Evolutionary conservation across 2,797 vertebrate species (phyloP).

Genomic region (Scarus forsteni): DNA sequence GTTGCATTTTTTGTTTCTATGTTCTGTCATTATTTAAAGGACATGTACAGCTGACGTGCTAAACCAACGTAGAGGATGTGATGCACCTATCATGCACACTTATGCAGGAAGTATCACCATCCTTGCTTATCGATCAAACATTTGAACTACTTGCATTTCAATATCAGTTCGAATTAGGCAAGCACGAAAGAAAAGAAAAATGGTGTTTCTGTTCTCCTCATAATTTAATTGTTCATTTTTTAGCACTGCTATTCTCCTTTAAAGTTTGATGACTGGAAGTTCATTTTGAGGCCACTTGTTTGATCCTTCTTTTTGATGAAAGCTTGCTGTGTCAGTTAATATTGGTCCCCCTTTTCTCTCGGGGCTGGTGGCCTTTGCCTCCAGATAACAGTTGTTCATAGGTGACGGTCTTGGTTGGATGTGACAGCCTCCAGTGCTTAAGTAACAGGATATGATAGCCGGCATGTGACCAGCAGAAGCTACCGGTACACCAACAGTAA

Average conservation of each 20-base stretch:
- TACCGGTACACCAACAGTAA: not conserved
- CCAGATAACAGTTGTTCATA: not conserved
- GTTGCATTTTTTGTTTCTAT: too few relatives aligned
- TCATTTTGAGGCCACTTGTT: not conserved
- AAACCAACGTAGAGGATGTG: too few relatives aligned
- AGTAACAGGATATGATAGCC: slow-evolving; percentile 33
- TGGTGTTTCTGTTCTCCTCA: not conserved
- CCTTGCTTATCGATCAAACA: too few relatives aligned
- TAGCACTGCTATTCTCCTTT: not conserved
- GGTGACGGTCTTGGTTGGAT: not conserved
- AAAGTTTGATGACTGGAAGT: not conserved
- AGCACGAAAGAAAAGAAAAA: too few relatives aligned
- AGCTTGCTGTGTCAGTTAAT: not conserved
- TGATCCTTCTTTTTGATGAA: not conserved
- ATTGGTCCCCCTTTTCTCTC: not conserved
- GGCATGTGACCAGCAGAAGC: not conserved
- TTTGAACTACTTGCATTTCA: too few relatives aligned
- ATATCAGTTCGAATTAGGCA: too few relatives aligned
- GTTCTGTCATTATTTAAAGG: too few relatives aligned
- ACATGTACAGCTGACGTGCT: too few relatives aligned
- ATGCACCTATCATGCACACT: too few relatives aligned
- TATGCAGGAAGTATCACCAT: too few relatives aligned
- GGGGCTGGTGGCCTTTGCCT: not conserved
- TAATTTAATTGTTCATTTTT: not conserved
- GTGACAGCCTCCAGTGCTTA: not conserved